phyloP scores from a whole-genome alignment of 1,140 invertebrate genomes.

The Eriosoma lanigerum region DNA sequence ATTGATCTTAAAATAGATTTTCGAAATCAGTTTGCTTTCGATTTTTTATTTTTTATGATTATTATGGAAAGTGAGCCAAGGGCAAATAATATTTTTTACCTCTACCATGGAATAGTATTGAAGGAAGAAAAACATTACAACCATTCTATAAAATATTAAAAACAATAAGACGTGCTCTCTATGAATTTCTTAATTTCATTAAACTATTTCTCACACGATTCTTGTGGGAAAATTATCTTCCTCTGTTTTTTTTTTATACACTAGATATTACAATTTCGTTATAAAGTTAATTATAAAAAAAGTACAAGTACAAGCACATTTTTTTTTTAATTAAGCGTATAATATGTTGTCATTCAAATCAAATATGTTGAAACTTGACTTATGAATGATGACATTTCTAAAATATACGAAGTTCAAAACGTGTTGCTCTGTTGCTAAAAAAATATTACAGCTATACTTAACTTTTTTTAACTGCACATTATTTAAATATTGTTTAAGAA shows the following conservation, averaged over 20 bases:
- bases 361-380: not conserved
- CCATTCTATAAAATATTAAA: not conserved
- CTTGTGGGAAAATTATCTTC: slow-evolving; percentile 27
- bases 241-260: slow-evolving; percentile 10
- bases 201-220: slow-evolving; percentile 30
- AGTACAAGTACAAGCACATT: not conserved
- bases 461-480: no score
- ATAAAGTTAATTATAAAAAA: slow-evolving; percentile 26
- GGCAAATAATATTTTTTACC: slow-evolving; percentile 27
- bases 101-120: not conserved
- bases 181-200: slow-evolving; percentile 39
- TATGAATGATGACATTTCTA: no score
- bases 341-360: not conserved
- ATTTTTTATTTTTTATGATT: slow-evolving; percentile 10
- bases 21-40: slow-evolving; percentile 15
- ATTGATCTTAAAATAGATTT: slow-evolving; percentile 7
- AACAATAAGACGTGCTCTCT: slow-evolving; percentile 20
- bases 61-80: slow-evolving; percentile 45
- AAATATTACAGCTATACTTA: no score
- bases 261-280: not conserved
- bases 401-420: not conserved
- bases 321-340: not conserved
- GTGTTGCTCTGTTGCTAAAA: no score
- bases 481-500: no score
- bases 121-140: slow-evolving; percentile 25